These are phyloP conservation scores for Drosophila takahashii DNA, from an alignment of 1,140 invertebrate genomes.

Conservation along the genomic window DNA sequence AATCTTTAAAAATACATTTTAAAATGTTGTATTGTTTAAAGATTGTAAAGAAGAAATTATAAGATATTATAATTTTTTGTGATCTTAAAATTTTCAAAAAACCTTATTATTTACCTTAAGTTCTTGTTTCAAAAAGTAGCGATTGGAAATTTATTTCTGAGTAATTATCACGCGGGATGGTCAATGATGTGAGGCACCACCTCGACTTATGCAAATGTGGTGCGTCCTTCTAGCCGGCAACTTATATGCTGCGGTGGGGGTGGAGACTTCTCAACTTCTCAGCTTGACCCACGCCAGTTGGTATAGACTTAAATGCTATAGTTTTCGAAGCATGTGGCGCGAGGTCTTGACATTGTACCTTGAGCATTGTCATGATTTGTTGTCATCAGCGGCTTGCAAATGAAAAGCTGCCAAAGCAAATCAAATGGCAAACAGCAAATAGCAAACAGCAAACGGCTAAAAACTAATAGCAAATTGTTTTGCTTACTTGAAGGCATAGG, in stretches of 20 bases:
- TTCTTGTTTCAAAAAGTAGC: too few relatives aligned
- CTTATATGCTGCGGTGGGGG: not conserved
- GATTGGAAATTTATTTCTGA: too few relatives aligned
- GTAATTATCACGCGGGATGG: too few relatives aligned
- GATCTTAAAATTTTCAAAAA: too few relatives aligned
- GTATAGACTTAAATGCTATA: conserved; percentile 6
- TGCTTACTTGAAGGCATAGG: conserved; percentile 51
- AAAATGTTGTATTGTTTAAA: too few relatives aligned
- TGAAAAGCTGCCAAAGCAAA: conserved; percentile 70
- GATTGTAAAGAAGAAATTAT: too few relatives aligned
- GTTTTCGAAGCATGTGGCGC: conserved; percentile 53
- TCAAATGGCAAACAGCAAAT: conserved; percentile 32
- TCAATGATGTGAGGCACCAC: not conserved
- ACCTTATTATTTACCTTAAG: too few relatives aligned
- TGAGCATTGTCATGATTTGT: conserved; percentile 67
- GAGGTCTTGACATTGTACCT: conserved; percentile 80
- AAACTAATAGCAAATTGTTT: conserved; percentile 49
- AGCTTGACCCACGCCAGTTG: conserved; percentile 19
- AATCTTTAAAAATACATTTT: too few relatives aligned
- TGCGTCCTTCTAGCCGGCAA: conserved; percentile 1
- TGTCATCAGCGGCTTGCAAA: conserved; percentile 59
- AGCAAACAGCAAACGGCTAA: conserved; percentile 22
- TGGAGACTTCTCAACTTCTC: not conserved
- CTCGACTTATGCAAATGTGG: not conserved
- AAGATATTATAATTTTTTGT: too few relatives aligned